Conservation (phyloP, 1,140 invertebrate genomes). For the Episyrphus balteatus region DNA sequence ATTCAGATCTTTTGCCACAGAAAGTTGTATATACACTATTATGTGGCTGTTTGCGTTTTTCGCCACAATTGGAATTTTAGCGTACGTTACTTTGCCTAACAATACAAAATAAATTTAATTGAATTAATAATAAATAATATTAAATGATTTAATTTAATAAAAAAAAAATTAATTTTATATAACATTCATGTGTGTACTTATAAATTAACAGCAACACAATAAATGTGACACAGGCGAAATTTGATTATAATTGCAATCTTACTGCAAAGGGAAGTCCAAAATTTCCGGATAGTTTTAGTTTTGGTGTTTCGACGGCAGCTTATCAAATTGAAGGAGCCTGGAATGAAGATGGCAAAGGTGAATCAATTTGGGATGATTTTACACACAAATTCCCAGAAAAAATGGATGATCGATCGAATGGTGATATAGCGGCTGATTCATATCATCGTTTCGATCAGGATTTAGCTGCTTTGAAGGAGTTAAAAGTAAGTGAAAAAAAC, state of each 20-base stretch:
- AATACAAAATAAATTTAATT: no score
- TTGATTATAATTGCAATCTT: conserved; percentile 11
- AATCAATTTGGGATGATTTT: conserved; percentile 46
- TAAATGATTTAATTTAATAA: neutral
- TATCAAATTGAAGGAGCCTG: conserved; percentile 53
- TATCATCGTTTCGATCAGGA: conserved; percentile 42
- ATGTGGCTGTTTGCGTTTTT: no score
- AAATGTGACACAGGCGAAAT: neutral
- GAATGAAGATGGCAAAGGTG: conserved; percentile 46
- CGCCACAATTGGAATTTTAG: no score
- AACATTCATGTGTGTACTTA: neutral
- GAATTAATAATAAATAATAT: neutral
- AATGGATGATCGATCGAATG: conserved; percentile 35
- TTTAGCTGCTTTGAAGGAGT: conserved; percentile 35
- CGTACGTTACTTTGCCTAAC: no score
- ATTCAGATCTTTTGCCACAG: no score
- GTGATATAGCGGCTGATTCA: conserved; percentile 41
- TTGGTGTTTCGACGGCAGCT: conserved; percentile 45
- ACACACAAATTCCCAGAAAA: conserved; percentile 39
- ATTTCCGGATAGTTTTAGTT: conserved; percentile 46
- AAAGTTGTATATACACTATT: no score
- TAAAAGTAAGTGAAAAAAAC: conserved; percentile 14
- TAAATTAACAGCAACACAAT: neutral
- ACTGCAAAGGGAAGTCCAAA: conserved; percentile 20
- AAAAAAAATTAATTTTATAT: neutral